A percentile compares a stretch with the other conserved stretches of the same genome.
Evolutionary conservation across 2,797 vertebrate genomes (phyloP).

Genomic region (Etheostoma nigrum): DNA sequence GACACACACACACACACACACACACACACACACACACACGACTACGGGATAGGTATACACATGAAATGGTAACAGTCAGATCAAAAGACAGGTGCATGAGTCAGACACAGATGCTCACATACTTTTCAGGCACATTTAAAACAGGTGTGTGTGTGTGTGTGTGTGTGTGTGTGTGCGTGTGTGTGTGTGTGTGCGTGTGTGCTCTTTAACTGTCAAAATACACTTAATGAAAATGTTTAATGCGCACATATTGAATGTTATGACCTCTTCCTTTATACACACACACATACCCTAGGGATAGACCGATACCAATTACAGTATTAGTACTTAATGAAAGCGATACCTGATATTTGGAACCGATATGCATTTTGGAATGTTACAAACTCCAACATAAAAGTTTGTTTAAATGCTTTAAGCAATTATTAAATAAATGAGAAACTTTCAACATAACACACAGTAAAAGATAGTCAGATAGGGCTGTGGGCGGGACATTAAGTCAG

Average conservation of each 20-base stretch:
- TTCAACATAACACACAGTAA: too few species aligned
- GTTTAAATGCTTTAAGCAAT: too few species aligned
- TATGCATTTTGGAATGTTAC: too few species aligned
- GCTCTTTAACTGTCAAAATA: conserved; percentile 32
- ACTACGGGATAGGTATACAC: conserved; percentile 15
- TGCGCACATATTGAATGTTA: background rate
- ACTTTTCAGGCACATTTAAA: conserved; percentile 22
- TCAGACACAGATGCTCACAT: conserved; percentile 50
- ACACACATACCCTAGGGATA: background rate
- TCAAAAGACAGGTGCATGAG: conserved; percentile 28
- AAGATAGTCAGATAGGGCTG: too few species aligned
- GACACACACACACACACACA: background rate
- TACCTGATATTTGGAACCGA: too few species aligned
- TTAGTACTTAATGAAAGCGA: too few species aligned
- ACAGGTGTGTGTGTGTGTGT: conserved; percentile 47
- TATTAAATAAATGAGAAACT: too few species aligned
- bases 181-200: conserved; percentile 22
- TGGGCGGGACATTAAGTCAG: too few species aligned
- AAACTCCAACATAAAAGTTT: too few species aligned
- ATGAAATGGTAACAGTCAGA: conserved; percentile 11
- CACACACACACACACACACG: conserved; percentile 17
- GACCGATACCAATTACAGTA: too few species aligned
- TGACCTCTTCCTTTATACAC: background rate
- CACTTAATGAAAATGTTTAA: conserved; percentile 9
- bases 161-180: conserved; percentile 44